Conservation (phyloP, 2,113 vertebrate species). For the Mesocricetus auratus region DNA sequence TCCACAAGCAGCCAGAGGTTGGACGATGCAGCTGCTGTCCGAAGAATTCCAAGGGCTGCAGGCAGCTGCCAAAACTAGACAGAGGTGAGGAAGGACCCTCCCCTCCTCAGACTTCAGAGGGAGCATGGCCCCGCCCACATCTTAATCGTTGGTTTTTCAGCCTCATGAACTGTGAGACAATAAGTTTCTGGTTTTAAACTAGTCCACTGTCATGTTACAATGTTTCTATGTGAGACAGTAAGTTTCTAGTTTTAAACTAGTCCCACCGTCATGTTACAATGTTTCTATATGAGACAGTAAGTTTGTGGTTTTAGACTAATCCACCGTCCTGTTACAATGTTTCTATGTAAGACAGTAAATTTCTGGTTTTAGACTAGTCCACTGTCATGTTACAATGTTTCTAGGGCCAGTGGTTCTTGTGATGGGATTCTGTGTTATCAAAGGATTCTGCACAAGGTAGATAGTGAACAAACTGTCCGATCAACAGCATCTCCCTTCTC, state of each 20-base stretch:
- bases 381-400: neutral
- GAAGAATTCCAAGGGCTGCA: neutral
- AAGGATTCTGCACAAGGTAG: neutral
- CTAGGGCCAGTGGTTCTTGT: neutral
- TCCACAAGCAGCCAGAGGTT: neutral
- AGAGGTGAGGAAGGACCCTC: neutral
- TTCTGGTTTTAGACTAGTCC: neutral
- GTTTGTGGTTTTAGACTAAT: neutral
- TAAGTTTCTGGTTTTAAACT: neutral
- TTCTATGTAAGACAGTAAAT: neutral
- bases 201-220: neutral
- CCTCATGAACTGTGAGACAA: neutral
- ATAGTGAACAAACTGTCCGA: neutral
- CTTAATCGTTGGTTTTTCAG: neutral
- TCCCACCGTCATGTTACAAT: neutral
- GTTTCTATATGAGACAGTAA: neutral
- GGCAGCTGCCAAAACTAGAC: too few species aligned
- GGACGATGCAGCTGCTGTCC: neutral
- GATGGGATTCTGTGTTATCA: rapidly evolving
- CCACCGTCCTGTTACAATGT: neutral
- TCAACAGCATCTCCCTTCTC: too few species aligned
- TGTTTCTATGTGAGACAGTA: neutral
- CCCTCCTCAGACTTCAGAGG: neutral
- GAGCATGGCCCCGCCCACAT: rapidly evolving
- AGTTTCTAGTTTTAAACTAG: neutral